These are phyloP conservation scores for Gephyroberyx darwinii DNA, from an alignment of 2,797 vertebrate species.

Conservation along the genomic window DNA sequence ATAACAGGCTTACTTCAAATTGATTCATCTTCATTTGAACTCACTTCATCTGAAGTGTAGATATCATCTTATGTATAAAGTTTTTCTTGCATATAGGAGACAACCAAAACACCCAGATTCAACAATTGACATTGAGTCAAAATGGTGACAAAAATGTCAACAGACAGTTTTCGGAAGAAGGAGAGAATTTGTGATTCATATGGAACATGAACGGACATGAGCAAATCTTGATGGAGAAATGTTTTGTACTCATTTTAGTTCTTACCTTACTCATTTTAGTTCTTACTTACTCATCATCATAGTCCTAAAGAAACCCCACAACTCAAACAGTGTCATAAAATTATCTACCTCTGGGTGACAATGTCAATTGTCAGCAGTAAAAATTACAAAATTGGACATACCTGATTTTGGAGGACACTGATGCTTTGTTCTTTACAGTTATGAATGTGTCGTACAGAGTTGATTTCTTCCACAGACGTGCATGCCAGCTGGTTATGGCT, in stretches of 20 bases:
- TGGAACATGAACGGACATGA: no score
- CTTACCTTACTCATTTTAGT: no score
- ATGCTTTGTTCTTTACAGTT: constrained; percentile 1
- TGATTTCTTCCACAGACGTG: constrained; percentile 16
- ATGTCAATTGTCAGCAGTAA: neutral
- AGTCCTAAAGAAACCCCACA: no score
- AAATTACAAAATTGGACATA: constrained; percentile 33
- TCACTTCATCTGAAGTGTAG: no score
- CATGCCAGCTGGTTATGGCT: constrained; percentile 24
- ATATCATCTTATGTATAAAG: neutral
- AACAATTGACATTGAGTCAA: no score
- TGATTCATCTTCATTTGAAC: neutral
- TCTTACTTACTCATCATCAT: no score
- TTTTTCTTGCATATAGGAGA: neutral
- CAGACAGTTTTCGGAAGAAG: no score
- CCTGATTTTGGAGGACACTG: constrained; percentile 27
- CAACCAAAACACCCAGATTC: neutral
- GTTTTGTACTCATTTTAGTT: no score
- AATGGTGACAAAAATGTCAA: no score
- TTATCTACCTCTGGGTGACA: neutral
- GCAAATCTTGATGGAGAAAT: no score
- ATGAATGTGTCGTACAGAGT: neutral
- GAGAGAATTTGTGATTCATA: no score
- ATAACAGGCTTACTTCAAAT: neutral
- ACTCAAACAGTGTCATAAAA: neutral